Conservation (phyloP, 2,113 vertebrate species). For the Plecturocebus donacophilus region DNA sequence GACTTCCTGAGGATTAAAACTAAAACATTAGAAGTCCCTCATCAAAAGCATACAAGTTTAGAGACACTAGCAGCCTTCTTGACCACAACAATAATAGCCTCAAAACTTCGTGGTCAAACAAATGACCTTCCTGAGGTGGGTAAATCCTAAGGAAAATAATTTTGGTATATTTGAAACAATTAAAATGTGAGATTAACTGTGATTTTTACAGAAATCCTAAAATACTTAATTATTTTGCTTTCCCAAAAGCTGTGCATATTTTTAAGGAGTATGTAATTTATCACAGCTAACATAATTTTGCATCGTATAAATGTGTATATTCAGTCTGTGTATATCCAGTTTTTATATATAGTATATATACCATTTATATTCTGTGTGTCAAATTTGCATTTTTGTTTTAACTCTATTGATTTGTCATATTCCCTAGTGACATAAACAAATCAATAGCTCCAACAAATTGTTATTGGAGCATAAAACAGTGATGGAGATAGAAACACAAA, state of each 20-base stretch:
- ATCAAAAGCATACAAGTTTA: neutral
- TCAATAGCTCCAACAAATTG: neutral
- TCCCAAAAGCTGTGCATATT: neutral
- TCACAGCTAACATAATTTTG: neutral
- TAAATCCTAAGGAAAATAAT: neutral
- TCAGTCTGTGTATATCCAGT: neutral
- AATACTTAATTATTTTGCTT: neutral
- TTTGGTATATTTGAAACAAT: neutral
- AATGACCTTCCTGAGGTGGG: neutral
- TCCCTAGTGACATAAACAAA: neutral
- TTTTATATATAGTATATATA: neutral
- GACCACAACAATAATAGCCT: neutral
- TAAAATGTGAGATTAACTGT: neutral
- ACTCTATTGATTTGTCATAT: neutral
- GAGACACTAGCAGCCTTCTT: neutral
- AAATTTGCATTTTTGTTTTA: neutral
- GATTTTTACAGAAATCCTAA: neutral
- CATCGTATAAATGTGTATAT: neutral
- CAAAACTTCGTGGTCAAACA: neutral
- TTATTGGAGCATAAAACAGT: neutral
- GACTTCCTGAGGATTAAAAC: neutral
- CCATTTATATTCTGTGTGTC: neutral
- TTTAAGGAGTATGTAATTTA: neutral
- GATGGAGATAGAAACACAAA: neutral
- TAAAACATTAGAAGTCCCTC: neutral